phyloP scores from a whole-genome alignment of 53 echinoderm and acorn worm genomes.

The Actinopyga echinites region DNA sequence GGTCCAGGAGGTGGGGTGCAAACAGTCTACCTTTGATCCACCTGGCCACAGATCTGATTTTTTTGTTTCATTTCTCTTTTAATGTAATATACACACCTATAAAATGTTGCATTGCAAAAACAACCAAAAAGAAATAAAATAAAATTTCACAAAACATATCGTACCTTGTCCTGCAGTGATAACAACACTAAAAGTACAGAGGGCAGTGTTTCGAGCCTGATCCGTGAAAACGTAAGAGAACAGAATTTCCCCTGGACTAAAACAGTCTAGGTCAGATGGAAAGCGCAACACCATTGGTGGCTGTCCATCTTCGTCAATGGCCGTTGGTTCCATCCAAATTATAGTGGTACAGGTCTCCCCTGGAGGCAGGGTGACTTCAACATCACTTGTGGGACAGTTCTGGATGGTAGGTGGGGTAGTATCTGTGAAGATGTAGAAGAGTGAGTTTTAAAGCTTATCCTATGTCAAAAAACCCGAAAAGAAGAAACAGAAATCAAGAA shows the following conservation, averaged over 20 bases:
- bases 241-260: conserved; percentile 52
- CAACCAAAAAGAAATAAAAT: neutral
- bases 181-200: conserved; percentile 61
- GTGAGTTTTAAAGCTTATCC: too few relatives aligned
- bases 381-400: conserved; percentile 36
- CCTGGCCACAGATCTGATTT: too few relatives aligned
- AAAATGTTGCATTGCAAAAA: too few relatives aligned
- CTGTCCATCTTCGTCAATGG: conserved; percentile 61
- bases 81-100: too few relatives aligned
- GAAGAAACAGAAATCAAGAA: too few relatives aligned
- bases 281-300: neutral
- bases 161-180: conserved; percentile 28
- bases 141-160: neutral
- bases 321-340: conserved; percentile 63
- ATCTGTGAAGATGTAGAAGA: conserved; percentile 8
- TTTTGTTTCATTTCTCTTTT: too few relatives aligned
- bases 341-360: conserved; percentile 29
- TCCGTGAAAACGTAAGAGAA: conserved; percentile 63
- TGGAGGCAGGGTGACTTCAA: conserved; percentile 1
- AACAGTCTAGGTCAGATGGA: conserved; percentile 16
- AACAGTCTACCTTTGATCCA: too few relatives aligned
- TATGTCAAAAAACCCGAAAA: too few relatives aligned
- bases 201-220: conserved; percentile 45
- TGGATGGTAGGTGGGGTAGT: conserved; percentile 4
- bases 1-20: too few relatives aligned